These are phyloP conservation scores for Agriotes lineatus DNA, from an alignment of 2,888 invertebrate species.

Conservation along the genomic window DNA sequence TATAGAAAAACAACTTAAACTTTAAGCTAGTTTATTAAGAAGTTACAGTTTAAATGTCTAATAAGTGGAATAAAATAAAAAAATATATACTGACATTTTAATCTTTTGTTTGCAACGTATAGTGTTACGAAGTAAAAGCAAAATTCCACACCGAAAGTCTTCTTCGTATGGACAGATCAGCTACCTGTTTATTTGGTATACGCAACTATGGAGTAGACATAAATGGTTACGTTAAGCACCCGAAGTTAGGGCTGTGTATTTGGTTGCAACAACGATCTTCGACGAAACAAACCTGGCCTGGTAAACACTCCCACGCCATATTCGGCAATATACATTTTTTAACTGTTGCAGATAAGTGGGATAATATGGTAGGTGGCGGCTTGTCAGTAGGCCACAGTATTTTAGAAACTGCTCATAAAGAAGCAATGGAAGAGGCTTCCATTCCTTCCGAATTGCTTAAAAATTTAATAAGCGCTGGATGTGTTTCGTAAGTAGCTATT, in stretches of 20 bases:
- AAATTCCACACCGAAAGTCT: conserved; percentile 75
- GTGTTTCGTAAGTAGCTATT: conserved; percentile 86
- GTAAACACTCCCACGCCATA: too few relatives aligned
- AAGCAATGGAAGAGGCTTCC: conserved; percentile 95
- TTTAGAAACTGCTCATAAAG: conserved; percentile 91
- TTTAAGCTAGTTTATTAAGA: too few relatives aligned
- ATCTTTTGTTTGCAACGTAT: too few relatives aligned
- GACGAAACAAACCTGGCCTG: conserved; percentile 96
- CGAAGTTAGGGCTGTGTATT: conserved; percentile 86
- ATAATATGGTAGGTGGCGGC: conserved; percentile 96
- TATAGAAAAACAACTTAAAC: too few relatives aligned
- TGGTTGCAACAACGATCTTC: conserved; percentile 94
- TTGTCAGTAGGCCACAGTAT: conserved; percentile 90
- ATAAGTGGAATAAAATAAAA: too few relatives aligned
- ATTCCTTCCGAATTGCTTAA: conserved; percentile 84
- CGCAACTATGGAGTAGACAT: conserved; percentile 95
- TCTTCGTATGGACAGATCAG: conserved; percentile 90
- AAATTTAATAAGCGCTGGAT: conserved; percentile 81
- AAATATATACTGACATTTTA: too few relatives aligned
- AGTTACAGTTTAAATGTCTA: too few relatives aligned
- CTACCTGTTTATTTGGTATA: conserved; percentile 93
- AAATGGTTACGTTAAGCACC: conserved; percentile 91
- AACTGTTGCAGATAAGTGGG: conserved; percentile 81
- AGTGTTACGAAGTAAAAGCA: conserved; percentile 91
- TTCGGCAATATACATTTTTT: too few relatives aligned